Percentiles rank a stretch among this genome's conserved stretches.
Evolutionary conservation across 2,797 vertebrate genomes (phyloP).

Genomic region (Argya squamiceps): DNA sequence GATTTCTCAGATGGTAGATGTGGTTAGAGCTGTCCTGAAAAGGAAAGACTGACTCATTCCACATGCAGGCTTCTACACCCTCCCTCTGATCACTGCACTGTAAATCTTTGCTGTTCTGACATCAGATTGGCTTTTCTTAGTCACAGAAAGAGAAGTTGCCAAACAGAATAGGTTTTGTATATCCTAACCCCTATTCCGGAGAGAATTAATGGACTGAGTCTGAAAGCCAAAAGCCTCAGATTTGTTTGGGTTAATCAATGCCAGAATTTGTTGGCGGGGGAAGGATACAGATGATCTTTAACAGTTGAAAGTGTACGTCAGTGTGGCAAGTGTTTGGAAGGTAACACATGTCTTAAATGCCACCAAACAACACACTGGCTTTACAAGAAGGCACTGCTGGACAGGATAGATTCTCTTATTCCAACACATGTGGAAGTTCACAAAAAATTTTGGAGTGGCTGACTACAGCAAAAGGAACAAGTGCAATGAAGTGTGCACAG

Average conservation of each 20-base stretch:
- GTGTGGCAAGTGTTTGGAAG: neutral
- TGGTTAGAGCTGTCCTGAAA: conserved; percentile 17
- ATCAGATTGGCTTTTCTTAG: conserved; percentile 33
- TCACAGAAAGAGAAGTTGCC: conserved; percentile 3
- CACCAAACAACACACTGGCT: neutral
- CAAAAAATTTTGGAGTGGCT: neutral
- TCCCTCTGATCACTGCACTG: neutral
- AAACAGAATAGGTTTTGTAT: conserved; percentile 49
- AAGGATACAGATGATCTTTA: conserved; percentile 42
- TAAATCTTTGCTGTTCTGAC: conserved; percentile 45
- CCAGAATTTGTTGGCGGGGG: conserved; percentile 38
- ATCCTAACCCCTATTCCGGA: conserved; percentile 40
- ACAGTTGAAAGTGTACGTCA: neutral
- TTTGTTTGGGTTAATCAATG: conserved; percentile 59
- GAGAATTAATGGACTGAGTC: conserved; percentile 18
- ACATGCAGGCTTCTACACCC: neutral
- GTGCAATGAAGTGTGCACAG: neutral
- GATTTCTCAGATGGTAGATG: neutral
- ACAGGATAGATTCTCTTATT: neutral
- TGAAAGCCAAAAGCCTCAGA: conserved; percentile 57
- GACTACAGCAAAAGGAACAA: conserved; percentile 20
- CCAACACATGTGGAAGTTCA: neutral
- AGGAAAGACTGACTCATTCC: conserved; percentile 38
- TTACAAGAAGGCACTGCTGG: conserved; percentile 6
- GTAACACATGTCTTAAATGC: neutral